Evolutionary conservation across 2,888 invertebrate species (phyloP).

Genomic region (Nephrotoma guestfalica): DNA sequence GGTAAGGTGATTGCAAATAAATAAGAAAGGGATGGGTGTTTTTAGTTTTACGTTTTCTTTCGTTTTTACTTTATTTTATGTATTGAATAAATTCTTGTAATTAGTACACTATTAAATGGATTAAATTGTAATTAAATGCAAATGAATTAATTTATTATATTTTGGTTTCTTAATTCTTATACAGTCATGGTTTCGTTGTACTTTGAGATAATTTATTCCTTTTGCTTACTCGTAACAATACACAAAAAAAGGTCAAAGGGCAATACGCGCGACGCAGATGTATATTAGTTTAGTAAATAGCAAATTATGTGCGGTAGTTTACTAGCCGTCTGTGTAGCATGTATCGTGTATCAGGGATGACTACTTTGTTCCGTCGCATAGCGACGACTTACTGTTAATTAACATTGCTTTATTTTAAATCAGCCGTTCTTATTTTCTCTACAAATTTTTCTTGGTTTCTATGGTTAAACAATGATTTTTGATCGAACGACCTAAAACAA

Average conservation of each 20-base stretch:
- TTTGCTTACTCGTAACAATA: neutral
- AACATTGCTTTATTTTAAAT: too few relatives aligned
- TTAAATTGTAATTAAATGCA: neutral
- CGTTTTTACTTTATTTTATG: neutral
- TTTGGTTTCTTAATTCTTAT: neutral
- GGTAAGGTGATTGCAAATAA: neutral
- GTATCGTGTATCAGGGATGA: too few relatives aligned
- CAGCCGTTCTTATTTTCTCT: too few relatives aligned
- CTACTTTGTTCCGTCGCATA: too few relatives aligned
- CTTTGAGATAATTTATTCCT: neutral
- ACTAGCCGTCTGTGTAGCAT: too few relatives aligned
- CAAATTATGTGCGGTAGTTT: too few relatives aligned
- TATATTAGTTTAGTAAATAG: neutral
- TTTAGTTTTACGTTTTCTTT: neutral
- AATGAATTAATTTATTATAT: neutral
- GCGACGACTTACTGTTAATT: too few relatives aligned
- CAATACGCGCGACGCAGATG: neutral
- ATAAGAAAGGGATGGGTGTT: neutral
- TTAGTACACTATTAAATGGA: neutral
- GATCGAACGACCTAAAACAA: too few relatives aligned
- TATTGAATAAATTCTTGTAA: neutral
- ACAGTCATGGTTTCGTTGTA: neutral
- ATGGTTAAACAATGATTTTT: too few relatives aligned
- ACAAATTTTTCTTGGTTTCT: too few relatives aligned
- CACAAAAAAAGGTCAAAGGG: neutral